Percentiles rank a stretch among this genome's conserved stretches.
These are phyloP conservation scores for Helicoverpa armigera DNA, from an alignment of 1,140 invertebrate species.

Conservation along the genomic window DNA sequence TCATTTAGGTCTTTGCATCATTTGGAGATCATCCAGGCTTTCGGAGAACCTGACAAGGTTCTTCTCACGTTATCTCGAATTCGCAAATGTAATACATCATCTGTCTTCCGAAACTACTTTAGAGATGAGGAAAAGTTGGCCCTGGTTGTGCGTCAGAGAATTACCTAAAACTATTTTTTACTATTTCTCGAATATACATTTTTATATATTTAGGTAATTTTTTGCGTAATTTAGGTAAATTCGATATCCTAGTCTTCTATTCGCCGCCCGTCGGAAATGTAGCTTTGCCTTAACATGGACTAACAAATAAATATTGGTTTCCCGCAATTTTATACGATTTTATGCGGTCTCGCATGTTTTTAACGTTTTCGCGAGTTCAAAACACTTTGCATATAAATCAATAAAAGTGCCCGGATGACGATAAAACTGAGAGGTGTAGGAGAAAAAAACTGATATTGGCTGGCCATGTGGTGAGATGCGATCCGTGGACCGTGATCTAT, in stretches of 20 bases:
- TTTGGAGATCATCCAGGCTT: conserved; percentile 30
- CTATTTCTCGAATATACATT: too few relatives aligned
- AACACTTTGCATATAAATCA: conserved; percentile 29
- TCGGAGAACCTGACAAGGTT: conserved; percentile 12
- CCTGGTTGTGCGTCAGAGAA: neutral
- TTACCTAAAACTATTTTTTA: neutral
- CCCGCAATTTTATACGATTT: conserved; percentile 10
- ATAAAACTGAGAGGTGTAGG: conserved; percentile 38
- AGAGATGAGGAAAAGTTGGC: neutral
- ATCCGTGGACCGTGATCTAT: conserved; percentile 48
- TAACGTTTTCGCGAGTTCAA: neutral
- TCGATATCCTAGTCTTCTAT: too few relatives aligned
- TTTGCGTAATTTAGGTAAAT: too few relatives aligned
- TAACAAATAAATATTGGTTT: neutral
- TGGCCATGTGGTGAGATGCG: conserved; percentile 41
- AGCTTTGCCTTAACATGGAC: neutral
- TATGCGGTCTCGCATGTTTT: conserved; percentile 13
- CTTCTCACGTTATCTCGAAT: neutral
- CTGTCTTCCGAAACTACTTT: neutral
- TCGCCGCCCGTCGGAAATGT: too few relatives aligned
- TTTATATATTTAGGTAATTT: too few relatives aligned
- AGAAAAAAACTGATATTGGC: conserved; percentile 35
- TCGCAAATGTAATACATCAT: neutral
- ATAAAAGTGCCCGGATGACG: conserved; percentile 11
- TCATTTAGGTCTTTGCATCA: conserved; percentile 17